These are phyloP conservation scores for Leptinotarsa haldemani DNA, from an alignment of 2,888 invertebrate species.

Conservation along the genomic window DNA sequence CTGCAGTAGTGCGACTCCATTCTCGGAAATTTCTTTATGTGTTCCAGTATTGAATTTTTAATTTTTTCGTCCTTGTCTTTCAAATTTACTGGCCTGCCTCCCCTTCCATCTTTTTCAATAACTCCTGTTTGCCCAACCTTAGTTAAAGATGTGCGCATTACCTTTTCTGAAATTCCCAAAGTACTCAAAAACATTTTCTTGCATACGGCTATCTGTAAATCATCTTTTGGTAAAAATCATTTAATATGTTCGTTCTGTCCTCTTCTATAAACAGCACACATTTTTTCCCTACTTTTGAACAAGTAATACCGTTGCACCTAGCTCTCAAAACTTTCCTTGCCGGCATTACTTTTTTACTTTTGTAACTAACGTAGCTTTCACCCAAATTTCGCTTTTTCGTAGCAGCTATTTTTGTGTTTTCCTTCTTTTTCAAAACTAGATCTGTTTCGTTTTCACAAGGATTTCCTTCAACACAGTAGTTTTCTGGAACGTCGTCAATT, in stretches of 20 bases:
- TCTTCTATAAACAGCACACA: not conserved
- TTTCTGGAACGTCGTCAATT: not conserved
- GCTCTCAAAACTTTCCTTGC: not conserved
- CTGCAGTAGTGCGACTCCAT: constrained; percentile 31
- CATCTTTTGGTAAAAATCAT: not conserved
- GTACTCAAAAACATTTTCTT: constrained; percentile 12
- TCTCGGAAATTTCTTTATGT: constrained; percentile 23
- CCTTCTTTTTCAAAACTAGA: not conserved
- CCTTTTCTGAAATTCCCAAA: constrained; percentile 11
- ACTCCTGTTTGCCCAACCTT: constrained; percentile 5
- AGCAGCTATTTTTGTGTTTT: not conserved
- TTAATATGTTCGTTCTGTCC: not conserved
- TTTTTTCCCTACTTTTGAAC: not conserved
- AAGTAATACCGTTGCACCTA: not conserved
- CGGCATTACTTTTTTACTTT: not conserved
- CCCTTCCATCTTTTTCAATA: constrained; percentile 3
- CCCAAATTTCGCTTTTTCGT: not conserved
- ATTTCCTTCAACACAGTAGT: not conserved
- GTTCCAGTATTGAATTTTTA: constrained; percentile 17
- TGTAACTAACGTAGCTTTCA: not conserved
- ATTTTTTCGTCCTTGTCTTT: constrained; percentile 2
- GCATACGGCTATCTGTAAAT: constrained; percentile 6
- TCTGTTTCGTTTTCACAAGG: not conserved
- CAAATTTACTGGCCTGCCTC: not conserved
- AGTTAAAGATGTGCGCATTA: not conserved